Conservation (phyloP, 2,888 invertebrate genomes). For the Gisinianus flammeolus region DNA sequence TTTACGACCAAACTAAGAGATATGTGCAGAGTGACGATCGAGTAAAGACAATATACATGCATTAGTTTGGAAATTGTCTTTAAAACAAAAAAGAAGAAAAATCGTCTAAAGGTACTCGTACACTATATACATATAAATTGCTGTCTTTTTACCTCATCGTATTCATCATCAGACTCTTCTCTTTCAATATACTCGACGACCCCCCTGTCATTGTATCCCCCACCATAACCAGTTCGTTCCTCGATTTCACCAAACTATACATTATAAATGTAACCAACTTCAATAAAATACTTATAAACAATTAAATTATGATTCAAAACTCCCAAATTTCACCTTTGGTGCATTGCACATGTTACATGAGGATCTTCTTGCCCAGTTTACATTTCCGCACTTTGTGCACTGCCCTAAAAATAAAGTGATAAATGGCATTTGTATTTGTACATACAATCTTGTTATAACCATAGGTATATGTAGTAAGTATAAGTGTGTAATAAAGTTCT, state of each 20-base stretch:
- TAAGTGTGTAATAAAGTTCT: neutral
- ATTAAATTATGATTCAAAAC: neutral
- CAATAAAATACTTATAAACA: neutral
- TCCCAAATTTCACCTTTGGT: conserved; percentile 72
- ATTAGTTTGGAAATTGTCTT: neutral
- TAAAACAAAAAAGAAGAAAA: too few species aligned
- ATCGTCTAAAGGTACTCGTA: neutral
- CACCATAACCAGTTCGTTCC: conserved; percentile 80
- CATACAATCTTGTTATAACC: too few species aligned
- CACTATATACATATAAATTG: neutral
- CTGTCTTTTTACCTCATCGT: conserved; percentile 77
- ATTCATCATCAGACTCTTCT: conserved; percentile 88
- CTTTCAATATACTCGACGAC: conserved; percentile 93
- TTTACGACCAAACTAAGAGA: conserved; percentile 64
- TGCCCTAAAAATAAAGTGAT: neutral
- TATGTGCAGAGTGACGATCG: neutral
- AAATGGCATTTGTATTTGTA: neutral
- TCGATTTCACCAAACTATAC: conserved; percentile 83
- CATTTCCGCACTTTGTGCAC: conserved; percentile 84
- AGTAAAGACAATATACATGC: conserved; percentile 1
- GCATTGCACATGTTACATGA: conserved; percentile 99
- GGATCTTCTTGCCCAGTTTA: conserved; percentile 95
- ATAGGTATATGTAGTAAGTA: too few species aligned
- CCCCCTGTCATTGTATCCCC: conserved; percentile 93
- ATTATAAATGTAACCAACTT: neutral